Base-by-base conservation (phyloP, 2,113 vertebrate species). In the Varanus komodoensis region DNA sequence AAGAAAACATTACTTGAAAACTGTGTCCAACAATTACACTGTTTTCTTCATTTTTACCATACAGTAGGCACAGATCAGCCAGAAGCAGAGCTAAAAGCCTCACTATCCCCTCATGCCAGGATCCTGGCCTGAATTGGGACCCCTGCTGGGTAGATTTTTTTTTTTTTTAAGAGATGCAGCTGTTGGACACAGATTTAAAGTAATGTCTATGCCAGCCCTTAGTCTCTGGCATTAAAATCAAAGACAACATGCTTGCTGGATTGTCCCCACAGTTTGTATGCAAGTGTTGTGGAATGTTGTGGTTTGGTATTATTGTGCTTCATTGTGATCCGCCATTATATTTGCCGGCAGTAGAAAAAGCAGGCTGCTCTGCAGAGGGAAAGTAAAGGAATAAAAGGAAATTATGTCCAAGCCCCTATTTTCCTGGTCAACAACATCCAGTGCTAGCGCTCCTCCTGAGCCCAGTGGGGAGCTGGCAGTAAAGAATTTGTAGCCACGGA, bases 381-480 rank as follows among this genome's bases (percentile, higher is more conserved):
- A 83, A 83, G 34, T 89, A 96, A 80, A 57, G 2, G 79, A 91
- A 89, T 81, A 81, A 92, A 89, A 89, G 89, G 94, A 93, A 90
- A 93, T 84, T 89, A 91, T 95, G 95, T 84, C 94, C 88, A 81
- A 75, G 90, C 94, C 94, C 94, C 92, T 79, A 93, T 95, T 67
- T 86, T 67, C 93, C 87, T 93, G 89, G 94, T 97, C 92, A 96
- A 95, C 90, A 95, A 95, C 95, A 97, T 96, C 97, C 94, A 96
- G 96, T 97, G 95, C 92, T 89, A 82, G 84, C 95, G 91, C 95
- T 97, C 97, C 96, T 97, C 90, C 96, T 96, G 97, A 95, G 97
- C 97, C 95, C 97, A 96, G 98, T 96, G 96, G 97, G 98, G 96
- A 97, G 96, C 95, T 97, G 96, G 97, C 97, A 97, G 97, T 96